Percentiles rank a stretch among this genome's conserved stretches.
Evolutionary conservation across 2,888 invertebrate genomes (phyloP).

Genomic region (Aricia artaxerxes): DNA sequence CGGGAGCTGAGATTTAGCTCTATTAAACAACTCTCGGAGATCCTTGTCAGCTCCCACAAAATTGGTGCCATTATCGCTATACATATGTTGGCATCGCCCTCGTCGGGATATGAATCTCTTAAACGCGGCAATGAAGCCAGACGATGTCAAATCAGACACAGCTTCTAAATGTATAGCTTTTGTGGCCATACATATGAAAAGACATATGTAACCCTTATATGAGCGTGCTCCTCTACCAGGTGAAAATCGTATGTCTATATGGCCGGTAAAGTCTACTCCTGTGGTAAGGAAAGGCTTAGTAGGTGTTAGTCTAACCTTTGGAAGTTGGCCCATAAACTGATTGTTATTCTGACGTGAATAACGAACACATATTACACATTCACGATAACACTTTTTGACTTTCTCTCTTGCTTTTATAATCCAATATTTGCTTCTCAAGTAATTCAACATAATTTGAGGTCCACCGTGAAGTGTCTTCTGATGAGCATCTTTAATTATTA

Average conservation of each 20-base stretch:
- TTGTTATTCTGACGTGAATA: no score
- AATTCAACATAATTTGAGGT: no score
- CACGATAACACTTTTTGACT: no score
- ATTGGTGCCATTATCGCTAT: constrained; percentile 39
- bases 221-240: constrained; percentile 29
- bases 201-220: constrained; percentile 34
- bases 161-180: constrained; percentile 5
- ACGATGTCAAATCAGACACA: neutral
- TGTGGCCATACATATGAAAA: constrained; percentile 34
- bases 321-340: no score
- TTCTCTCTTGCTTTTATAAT: no score
- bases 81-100: constrained; percentile 35
- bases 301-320: no score
- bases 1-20: neutral
- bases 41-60: neutral
- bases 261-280: constrained; percentile 31
- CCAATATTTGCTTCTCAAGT: no score
- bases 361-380: no score
- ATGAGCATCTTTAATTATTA: no score
- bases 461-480: no score
- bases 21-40: neutral
- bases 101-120: constrained; percentile 32
- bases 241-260: constrained; percentile 26
- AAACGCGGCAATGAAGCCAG: constrained; percentile 36
- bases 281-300: no score